Evolutionary conservation across 1,140 invertebrate species (phyloP).

Genomic region (Drosophila nebulosa): DNA sequence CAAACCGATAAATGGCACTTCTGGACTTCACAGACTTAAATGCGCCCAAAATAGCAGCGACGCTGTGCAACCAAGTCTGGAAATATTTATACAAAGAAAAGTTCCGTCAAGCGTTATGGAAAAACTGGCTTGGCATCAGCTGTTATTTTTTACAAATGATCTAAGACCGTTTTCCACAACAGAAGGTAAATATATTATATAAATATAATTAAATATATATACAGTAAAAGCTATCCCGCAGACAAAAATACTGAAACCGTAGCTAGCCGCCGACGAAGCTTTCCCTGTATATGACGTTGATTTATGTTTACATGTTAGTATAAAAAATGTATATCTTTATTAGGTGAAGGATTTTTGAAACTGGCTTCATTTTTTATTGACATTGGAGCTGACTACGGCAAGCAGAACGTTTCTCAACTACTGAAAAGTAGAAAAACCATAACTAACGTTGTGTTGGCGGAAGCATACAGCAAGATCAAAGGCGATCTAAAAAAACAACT

Average conservation of each 20-base stretch:
- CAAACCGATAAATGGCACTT: slow-evolving; percentile 4
- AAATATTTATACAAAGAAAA: background rate
- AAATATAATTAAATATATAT: too few relatives aligned
- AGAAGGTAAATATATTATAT: slow-evolving; percentile 5
- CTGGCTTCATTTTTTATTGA: background rate
- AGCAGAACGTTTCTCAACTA: slow-evolving; percentile 4
- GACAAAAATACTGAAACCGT: background rate
- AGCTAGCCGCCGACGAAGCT: background rate
- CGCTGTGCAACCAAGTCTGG: background rate
- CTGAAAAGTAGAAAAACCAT: slow-evolving; percentile 1
- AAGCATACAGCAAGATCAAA: slow-evolving; percentile 7
- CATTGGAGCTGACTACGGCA: too few relatives aligned
- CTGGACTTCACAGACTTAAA: slow-evolving; percentile 5
- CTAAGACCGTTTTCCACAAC: slow-evolving; percentile 8
- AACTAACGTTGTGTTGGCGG: background rate
- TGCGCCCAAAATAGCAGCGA: background rate
- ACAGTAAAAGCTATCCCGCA: background rate
- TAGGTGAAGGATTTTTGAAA: slow-evolving; percentile 16
- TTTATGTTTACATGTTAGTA: slow-evolving; percentile 7
- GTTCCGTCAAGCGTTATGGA: background rate
- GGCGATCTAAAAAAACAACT: slow-evolving; percentile 1
- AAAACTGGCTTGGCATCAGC: background rate
- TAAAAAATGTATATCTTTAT: slow-evolving; percentile 4
- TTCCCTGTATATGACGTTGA: background rate
- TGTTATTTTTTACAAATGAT: slow-evolving; percentile 10